Conservation (phyloP, 2,797 vertebrate species). For the Sebastes matsubarae region DNA sequence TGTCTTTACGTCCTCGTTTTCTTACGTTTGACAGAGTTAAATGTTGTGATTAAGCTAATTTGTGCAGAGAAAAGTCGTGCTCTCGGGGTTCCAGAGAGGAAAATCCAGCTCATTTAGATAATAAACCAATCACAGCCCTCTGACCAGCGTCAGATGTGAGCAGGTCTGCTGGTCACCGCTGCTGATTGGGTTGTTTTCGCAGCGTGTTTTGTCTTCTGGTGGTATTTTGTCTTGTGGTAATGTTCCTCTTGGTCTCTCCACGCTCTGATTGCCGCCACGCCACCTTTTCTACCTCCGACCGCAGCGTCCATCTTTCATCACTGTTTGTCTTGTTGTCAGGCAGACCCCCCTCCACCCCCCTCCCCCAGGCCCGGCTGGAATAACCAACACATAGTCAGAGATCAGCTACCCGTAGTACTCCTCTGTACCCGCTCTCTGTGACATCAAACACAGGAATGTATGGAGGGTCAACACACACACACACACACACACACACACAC, state of each 20-base stretch:
- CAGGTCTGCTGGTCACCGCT: not conserved
- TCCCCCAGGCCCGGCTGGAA: not conserved
- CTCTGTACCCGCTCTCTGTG: not conserved
- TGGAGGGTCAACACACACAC: not conserved
- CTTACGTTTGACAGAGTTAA: constrained; percentile 27
- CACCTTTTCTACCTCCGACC: constrained; percentile 1
- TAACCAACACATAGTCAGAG: constrained; percentile 21
- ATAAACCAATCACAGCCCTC: constrained; percentile 29
- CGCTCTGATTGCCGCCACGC: constrained; percentile 1
- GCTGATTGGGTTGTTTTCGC: constrained; percentile 51
- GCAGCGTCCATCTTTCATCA: constrained; percentile 43
- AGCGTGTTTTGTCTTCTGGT: constrained; percentile 17
- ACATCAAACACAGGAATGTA: constrained; percentile 20
- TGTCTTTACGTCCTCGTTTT: not conserved
- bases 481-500: too few species aligned
- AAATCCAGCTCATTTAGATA: constrained; percentile 44
- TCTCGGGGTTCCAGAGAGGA: constrained; percentile 41
- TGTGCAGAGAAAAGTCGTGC: not conserved
- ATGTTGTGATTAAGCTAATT: constrained; percentile 45
- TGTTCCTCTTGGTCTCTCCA: not conserved
- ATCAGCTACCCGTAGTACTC: not conserved
- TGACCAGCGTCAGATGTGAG: constrained; percentile 30
- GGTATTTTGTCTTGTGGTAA: not conserved
- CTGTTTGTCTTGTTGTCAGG: constrained; percentile 48
- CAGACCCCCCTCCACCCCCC: not conserved